These are phyloP conservation scores for Papilio xuthus DNA, from an alignment of 1,140 invertebrate species.

Conservation along the genomic window DNA sequence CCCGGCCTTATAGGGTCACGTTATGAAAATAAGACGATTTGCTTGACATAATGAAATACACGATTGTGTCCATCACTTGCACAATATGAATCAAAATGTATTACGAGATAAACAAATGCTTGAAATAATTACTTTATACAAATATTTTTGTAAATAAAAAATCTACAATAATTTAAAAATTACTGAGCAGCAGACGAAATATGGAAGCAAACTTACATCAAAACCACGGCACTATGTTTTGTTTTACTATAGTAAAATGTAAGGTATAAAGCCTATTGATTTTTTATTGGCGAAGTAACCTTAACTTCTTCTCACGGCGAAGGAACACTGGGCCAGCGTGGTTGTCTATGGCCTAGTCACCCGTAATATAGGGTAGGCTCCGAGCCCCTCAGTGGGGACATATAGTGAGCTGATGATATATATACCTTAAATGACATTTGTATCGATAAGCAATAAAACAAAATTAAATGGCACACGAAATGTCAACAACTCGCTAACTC, in stretches of 20 bases:
- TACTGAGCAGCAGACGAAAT: too few species aligned
- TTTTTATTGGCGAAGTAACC: too few species aligned
- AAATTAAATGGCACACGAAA: slow-evolving; percentile 28
- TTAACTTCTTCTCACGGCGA: background rate
- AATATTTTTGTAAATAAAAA: background rate
- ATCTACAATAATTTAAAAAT: too few species aligned
- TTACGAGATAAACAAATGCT: background rate
- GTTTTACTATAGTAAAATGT: background rate
- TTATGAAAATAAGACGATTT: slow-evolving; percentile 42
- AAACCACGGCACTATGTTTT: background rate
- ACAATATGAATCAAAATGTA: background rate
- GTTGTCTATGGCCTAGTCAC: too few species aligned
- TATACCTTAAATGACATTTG: background rate
- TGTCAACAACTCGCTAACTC: slow-evolving; percentile 47
- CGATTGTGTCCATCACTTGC: slow-evolving; percentile 25
- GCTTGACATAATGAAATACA: slow-evolving; percentile 40
- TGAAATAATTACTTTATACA: background rate
- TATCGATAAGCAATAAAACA: slow-evolving; percentile 22
- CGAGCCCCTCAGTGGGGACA: too few species aligned
- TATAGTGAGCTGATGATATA: too few species aligned
- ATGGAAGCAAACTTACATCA: too few species aligned
- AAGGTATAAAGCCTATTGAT: background rate
- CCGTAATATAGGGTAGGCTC: too few species aligned
- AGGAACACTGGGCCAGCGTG: too few species aligned
- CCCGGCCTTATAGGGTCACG: slow-evolving; percentile 44